These are phyloP conservation scores for Periophthalmodon schlosseri DNA, from an alignment of 2,113 vertebrate species.

Conservation along the genomic window DNA sequence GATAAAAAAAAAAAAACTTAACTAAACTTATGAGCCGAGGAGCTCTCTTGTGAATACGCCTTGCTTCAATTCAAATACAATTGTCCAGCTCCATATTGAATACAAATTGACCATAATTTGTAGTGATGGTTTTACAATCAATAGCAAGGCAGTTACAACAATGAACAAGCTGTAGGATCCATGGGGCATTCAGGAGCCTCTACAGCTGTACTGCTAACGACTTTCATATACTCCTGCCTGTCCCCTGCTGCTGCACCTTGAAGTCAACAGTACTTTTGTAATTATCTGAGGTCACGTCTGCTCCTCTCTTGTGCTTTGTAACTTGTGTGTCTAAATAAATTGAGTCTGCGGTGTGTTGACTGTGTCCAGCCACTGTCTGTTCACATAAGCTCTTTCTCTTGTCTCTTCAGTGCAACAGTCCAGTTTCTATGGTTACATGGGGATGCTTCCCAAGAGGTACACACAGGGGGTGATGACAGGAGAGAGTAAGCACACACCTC, in stretches of 20 bases:
- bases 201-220: constrained; percentile 9
- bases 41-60: neutral
- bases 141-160: neutral
- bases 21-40: neutral
- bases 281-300: constrained; percentile 33
- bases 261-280: constrained; percentile 18
- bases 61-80: neutral
- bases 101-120: neutral
- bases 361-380: constrained; percentile 24
- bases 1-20: neutral
- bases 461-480: constrained; percentile 99
- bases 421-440: constrained; percentile 99
- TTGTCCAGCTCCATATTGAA: neutral
- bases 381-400: constrained; percentile 29
- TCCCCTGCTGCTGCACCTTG: neutral
- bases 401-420: constrained; percentile 95
- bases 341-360: constrained; percentile 19
- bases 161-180: constrained; percentile 1
- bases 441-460: constrained; percentile 97
- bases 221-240: neutral
- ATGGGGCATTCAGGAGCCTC: neutral
- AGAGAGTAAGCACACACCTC: constrained; percentile 87
- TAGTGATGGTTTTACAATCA: neutral
- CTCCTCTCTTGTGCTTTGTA: constrained; percentile 14
- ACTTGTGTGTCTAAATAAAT: constrained; percentile 23